A percentile compares a stretch with the other conserved stretches of the same genome.
Conservation (phyloP, 2,797 vertebrate genomes). For the Microctenopoma lineatum region DNA sequence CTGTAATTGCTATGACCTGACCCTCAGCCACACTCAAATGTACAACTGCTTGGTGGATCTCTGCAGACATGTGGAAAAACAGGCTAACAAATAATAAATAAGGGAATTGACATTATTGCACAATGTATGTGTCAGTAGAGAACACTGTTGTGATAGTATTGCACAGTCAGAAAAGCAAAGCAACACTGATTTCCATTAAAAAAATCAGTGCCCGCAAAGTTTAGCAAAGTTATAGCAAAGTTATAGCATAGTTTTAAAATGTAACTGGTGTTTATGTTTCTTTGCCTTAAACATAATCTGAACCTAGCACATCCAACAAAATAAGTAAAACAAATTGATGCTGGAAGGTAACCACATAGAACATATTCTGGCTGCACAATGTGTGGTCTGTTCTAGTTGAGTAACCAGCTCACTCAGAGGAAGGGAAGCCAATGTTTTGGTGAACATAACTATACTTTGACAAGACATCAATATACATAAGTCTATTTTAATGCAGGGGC, state of each 20-base stretch:
- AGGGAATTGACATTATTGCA: background rate
- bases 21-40: background rate
- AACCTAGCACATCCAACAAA: conserved; percentile 2
- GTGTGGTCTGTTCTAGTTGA: conserved; percentile 30
- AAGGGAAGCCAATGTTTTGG: conserved; percentile 55
- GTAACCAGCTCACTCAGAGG: conserved; percentile 38
- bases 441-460: conserved; percentile 74
- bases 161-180: background rate
- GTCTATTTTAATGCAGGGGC: conserved; percentile 69
- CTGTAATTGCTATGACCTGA: conserved; percentile 18
- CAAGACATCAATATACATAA: conserved; percentile 75
- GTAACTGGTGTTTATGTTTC: background rate
- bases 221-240: no score
- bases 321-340: background rate
- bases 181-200: no score
- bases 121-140: background rate
- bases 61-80: conserved; percentile 12
- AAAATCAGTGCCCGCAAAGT: no score
- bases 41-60: background rate
- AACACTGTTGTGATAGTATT: background rate
- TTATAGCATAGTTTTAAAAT: no score
- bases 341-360: background rate
- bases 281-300: conserved; percentile 3
- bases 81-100: background rate
- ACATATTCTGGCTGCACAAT: conserved; percentile 19